Evolutionary conservation across 2,797 vertebrate genomes (phyloP).

Genomic region (Xenentodon cancila): DNA sequence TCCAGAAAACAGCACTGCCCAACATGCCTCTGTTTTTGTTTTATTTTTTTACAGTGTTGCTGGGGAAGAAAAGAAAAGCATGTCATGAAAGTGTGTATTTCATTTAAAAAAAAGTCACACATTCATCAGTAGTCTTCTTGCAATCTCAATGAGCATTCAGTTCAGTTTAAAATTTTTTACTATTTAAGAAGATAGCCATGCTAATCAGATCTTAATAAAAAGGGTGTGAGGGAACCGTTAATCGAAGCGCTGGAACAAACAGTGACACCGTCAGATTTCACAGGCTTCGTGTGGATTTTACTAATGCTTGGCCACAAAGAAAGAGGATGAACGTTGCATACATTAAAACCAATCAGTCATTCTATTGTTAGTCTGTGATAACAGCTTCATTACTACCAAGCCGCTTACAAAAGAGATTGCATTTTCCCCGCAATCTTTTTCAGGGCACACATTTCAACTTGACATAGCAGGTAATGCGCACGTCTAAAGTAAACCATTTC

Average conservation of each 20-base stretch:
- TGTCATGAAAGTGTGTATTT: slow-evolving; percentile 67
- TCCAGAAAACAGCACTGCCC: slow-evolving; percentile 70
- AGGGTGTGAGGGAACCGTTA: slow-evolving; percentile 53
- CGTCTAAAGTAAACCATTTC: not conserved
- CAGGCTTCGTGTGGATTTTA: slow-evolving; percentile 7
- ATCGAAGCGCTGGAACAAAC: slow-evolving; percentile 42
- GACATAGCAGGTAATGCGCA: not conserved
- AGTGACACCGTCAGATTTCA: slow-evolving; percentile 19
- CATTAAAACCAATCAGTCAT: not conserved
- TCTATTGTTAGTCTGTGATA: not conserved
- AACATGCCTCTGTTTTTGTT: slow-evolving; percentile 38
- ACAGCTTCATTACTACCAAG: not conserved
- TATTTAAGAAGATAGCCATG: too few relatives aligned
- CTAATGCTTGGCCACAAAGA: slow-evolving; percentile 3
- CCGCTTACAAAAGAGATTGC: too few relatives aligned
- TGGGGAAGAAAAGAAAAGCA: slow-evolving; percentile 69
- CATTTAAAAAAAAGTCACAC: slow-evolving; percentile 76
- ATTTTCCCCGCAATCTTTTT: too few relatives aligned
- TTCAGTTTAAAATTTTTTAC: slow-evolving; percentile 46
- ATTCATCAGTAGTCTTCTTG: slow-evolving; percentile 71
- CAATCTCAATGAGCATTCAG: slow-evolving; percentile 48
- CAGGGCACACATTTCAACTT: too few relatives aligned
- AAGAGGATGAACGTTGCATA: not conserved
- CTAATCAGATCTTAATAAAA: slow-evolving; percentile 35
- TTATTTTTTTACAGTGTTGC: slow-evolving; percentile 54